Evolutionary conservation across 2,797 vertebrate species (phyloP).

Genomic region (Margarornis squamiger): DNA sequence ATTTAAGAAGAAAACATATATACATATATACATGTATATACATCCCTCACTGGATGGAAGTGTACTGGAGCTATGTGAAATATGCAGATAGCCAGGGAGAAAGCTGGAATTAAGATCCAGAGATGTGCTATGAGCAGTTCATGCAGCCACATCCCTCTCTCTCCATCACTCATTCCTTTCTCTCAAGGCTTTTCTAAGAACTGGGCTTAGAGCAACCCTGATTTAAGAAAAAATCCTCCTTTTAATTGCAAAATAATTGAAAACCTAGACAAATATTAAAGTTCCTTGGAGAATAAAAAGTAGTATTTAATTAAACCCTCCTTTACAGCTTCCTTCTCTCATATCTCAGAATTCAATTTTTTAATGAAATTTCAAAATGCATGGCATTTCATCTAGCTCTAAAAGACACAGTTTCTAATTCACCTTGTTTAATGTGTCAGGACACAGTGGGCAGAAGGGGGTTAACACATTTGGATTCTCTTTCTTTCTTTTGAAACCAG

Average conservation of each 20-base stretch:
- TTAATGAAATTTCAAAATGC: neutral
- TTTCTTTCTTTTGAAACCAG: constrained; percentile 72
- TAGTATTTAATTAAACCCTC: neutral
- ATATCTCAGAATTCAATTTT: neutral
- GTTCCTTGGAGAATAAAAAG: neutral
- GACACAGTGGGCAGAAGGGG: neutral
- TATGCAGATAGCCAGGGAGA: neutral
- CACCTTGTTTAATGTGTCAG: neutral
- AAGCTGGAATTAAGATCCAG: neutral
- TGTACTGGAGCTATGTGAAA: neutral
- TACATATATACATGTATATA: too few relatives aligned
- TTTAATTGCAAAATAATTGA: neutral
- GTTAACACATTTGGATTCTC: neutral
- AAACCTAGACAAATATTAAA: neutral
- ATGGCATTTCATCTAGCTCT: neutral
- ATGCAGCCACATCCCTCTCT: neutral
- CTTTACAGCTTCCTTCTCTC: neutral
- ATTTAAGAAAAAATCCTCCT: neutral
- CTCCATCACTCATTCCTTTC: neutral
- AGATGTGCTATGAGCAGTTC: neutral
- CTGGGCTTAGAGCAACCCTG: neutral
- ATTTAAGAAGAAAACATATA: neutral
- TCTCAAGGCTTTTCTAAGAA: neutral
- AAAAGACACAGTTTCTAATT: neutral
- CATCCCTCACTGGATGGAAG: neutral